Conservation (phyloP, 2,888 invertebrate genomes). For the Torymus auratus region DNA sequence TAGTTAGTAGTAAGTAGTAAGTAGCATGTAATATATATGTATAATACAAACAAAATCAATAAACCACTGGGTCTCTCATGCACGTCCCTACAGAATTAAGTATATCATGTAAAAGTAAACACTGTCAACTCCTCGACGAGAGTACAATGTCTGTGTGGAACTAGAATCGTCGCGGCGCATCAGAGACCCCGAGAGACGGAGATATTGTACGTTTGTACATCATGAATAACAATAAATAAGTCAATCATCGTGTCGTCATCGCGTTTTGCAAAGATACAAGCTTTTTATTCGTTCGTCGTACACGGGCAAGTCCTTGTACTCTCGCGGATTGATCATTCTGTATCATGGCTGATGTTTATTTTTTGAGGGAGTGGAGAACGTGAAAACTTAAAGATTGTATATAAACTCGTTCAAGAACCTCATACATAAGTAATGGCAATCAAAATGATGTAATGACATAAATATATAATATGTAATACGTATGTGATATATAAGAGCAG, state of each 20-base stretch:
- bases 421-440: neutral
- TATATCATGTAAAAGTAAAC: neutral
- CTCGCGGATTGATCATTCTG: constrained; percentile 41
- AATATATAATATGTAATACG: too few relatives aligned
- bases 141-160: constrained; percentile 41
- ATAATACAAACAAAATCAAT: constrained; percentile 52
- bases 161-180: neutral
- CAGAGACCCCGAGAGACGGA: constrained; percentile 20
- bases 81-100: constrained; percentile 33
- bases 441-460: constrained; percentile 49
- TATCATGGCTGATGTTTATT: too few relatives aligned
- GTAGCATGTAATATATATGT: constrained; percentile 27
- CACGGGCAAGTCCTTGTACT: constrained; percentile 46
- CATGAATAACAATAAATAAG: too few relatives aligned
- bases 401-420: constrained; percentile 36
- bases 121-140: constrained; percentile 49
- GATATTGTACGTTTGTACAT: too few relatives aligned
- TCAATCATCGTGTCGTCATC: too few relatives aligned
- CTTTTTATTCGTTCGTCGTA: neutral
- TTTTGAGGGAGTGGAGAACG: too few relatives aligned
- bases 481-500: constrained; percentile 34
- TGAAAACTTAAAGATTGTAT: constrained; percentile 22
- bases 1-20: too few relatives aligned
- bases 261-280: too few relatives aligned
- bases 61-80: constrained; percentile 53